A percentile compares a stretch with the other conserved stretches of the same genome.
Evolutionary conservation across 2,113 vertebrate genomes (phyloP).

Genomic region (Triplophysa dalaica): DNA sequence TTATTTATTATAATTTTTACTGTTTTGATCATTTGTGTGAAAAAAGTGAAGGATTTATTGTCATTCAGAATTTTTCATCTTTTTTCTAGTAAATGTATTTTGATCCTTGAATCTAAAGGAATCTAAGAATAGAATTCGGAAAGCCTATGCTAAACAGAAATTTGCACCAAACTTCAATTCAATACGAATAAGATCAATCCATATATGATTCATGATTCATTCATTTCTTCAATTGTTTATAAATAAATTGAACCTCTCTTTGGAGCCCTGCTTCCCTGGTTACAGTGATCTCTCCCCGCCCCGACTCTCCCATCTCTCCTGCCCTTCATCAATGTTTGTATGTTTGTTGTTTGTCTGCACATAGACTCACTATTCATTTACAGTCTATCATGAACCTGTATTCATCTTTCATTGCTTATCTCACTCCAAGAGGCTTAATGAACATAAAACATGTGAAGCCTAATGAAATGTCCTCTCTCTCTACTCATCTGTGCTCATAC

Average conservation of each 20-base stretch:
- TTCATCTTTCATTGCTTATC: neutral
- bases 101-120: too few species aligned
- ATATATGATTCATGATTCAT: neutral
- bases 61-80: too few species aligned
- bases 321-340: constrained; percentile 9
- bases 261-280: neutral
- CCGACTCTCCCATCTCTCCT: neutral
- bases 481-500: constrained; percentile 11
- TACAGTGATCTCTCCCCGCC: neutral
- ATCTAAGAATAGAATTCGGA: neutral
- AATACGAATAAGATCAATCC: neutral
- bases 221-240: neutral
- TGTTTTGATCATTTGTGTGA: too few species aligned
- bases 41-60: too few species aligned
- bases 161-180: too few species aligned
- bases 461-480: constrained; percentile 38
- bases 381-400: constrained; percentile 15
- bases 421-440: constrained; percentile 6
- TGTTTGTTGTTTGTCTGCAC: constrained; percentile 7
- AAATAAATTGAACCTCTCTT: neutral
- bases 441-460: constrained; percentile 23
- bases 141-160: too few species aligned
- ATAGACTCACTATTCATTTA: constrained; percentile 32
- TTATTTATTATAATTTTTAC: too few species aligned
- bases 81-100: too few species aligned